A percentile compares a stretch with the other conserved stretches of the same genome.
phyloP scores from a whole-genome alignment of 1,140 invertebrate species.

The Tetranychus cinnabarinus region DNA sequence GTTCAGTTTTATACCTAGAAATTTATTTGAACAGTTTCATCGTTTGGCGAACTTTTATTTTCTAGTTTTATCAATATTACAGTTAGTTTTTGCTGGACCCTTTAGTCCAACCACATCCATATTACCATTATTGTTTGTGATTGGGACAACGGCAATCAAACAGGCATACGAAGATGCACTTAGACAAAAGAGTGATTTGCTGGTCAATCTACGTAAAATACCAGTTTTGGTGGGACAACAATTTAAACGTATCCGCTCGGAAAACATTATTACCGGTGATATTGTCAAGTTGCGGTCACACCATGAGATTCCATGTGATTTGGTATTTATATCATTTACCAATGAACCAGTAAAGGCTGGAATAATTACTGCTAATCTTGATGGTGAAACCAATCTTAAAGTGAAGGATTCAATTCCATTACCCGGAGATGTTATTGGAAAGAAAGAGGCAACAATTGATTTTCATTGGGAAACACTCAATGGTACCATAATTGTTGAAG shows the following conservation, averaged over 20 bases:
- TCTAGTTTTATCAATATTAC: conserved; percentile 79
- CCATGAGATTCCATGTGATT: conserved; percentile 85
- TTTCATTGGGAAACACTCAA: not conserved
- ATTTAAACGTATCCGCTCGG: conserved; percentile 68
- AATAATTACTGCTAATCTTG: conserved; percentile 94
- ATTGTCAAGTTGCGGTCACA: conserved; percentile 86
- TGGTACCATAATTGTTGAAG: conserved; percentile 19
- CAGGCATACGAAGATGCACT: conserved; percentile 87
- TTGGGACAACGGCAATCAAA: conserved; percentile 87
- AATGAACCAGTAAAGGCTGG: conserved; percentile 59
- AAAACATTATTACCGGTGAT: conserved; percentile 64
- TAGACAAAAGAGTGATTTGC: conserved; percentile 61
- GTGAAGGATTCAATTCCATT: not conserved
- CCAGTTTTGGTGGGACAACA: conserved; percentile 68
- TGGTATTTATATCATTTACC: conserved; percentile 53
- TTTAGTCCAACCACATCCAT: conserved; percentile 48
- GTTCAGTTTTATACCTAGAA: conserved; percentile 81
- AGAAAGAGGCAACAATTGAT: not conserved
- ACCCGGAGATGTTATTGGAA: not conserved
- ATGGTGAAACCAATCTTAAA: conserved; percentile 97
- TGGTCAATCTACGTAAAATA: conserved; percentile 75
- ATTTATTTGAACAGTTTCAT: conserved; percentile 91
- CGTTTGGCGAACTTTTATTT: conserved; percentile 94
- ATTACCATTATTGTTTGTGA: conserved; percentile 67
- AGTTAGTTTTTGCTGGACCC: conserved; percentile 63